phyloP scores from a whole-genome alignment of 2,888 invertebrate species.

The Melanotus villosus region DNA sequence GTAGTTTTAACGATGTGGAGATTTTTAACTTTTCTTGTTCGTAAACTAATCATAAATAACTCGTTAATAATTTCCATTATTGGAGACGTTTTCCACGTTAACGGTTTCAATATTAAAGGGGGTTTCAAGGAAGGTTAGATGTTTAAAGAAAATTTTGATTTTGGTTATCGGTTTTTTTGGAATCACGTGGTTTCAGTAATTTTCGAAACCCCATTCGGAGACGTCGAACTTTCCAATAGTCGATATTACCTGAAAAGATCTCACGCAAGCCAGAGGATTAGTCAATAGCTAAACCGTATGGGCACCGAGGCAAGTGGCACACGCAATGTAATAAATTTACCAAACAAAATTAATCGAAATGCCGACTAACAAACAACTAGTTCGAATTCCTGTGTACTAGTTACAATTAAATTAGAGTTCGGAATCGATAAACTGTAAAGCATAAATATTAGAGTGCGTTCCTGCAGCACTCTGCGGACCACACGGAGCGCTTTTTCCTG shows the following conservation, averaged over 20 bases:
- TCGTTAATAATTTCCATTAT: no score
- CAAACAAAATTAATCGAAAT: slow-evolving; percentile 34
- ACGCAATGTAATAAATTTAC: slow-evolving; percentile 41
- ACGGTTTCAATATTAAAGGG: no score
- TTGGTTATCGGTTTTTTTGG: no score
- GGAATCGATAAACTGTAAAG: slow-evolving; percentile 51
- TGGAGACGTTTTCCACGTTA: no score
- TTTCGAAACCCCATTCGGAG: slow-evolving; percentile 42
- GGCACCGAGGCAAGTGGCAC: slow-evolving; percentile 26
- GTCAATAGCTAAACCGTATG: slow-evolving; percentile 21
- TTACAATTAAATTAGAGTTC: slow-evolving; percentile 54
- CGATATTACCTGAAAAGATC: slow-evolving; percentile 42
- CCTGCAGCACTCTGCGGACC: slow-evolving; percentile 15
- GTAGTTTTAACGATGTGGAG: no score
- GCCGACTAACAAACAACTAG: slow-evolving; percentile 23
- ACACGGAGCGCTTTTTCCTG: background rate
- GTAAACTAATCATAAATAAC: no score
- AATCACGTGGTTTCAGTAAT: slow-evolving; percentile 33
- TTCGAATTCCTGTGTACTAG: slow-evolving; percentile 35
- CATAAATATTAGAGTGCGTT: slow-evolving; percentile 10
- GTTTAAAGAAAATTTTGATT: no score
- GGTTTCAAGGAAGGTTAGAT: no score
- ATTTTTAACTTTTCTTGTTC: no score
- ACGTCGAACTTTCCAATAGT: slow-evolving; percentile 45
- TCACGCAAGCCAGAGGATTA: slow-evolving; percentile 35